Evolutionary conservation across 2,113 vertebrate genomes (phyloP).

Genomic region (Lepus americanus): DNA sequence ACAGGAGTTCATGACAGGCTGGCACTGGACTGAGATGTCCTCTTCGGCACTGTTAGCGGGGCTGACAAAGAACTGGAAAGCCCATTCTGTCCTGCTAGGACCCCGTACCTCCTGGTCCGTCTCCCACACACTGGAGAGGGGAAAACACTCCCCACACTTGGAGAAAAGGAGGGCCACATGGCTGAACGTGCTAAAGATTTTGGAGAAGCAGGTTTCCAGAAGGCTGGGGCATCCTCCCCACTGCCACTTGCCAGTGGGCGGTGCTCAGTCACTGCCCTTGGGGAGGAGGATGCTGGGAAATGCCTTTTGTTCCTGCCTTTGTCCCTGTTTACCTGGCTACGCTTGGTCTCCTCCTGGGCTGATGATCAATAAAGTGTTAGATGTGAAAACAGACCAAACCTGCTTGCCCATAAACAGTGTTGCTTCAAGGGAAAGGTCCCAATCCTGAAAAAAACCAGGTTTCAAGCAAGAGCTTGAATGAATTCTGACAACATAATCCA

Average conservation of each 20-base stretch:
- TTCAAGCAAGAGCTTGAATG: conserved; percentile 66
- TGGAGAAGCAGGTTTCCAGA: background rate
- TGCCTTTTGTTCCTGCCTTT: conserved; percentile 46
- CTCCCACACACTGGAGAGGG: background rate
- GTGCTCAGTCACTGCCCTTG: background rate
- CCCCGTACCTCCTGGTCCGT: background rate
- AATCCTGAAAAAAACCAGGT: conserved; percentile 36
- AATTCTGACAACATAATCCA: conserved; percentile 70
- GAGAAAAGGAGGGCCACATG: background rate
- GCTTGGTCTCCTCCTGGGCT: background rate
- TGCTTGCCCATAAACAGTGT: conserved; percentile 49
- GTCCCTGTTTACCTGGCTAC: conserved; percentile 50
- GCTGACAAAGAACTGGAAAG: background rate
- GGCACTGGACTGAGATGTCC: background rate
- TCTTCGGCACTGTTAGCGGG: background rate
- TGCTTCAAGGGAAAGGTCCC: conserved; percentile 57
- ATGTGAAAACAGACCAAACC: conserved; percentile 61
- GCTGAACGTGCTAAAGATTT: background rate
- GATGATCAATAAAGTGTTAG: conserved; percentile 48
- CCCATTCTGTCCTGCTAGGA: background rate
- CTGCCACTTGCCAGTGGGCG: background rate
- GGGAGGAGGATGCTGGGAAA: conserved; percentile 46
- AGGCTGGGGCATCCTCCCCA: background rate
- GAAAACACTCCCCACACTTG: rapidly evolving
- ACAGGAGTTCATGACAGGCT: background rate